Evolutionary conservation across 2,113 vertebrate genomes (phyloP).

Genomic region (Otus sunia): DNA sequence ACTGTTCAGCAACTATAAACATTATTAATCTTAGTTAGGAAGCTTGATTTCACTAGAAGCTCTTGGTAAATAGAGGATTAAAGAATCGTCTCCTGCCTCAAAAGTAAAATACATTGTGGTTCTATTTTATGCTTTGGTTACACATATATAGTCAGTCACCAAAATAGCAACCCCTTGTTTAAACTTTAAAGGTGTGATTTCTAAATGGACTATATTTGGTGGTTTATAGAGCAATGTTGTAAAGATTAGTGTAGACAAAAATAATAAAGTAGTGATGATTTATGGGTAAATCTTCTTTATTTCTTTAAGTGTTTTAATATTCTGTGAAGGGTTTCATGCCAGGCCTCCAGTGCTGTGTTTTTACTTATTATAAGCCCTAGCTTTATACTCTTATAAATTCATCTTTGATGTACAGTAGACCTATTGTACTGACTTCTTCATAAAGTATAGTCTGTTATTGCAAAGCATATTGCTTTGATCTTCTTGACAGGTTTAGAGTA

Average conservation of each 20-base stretch:
- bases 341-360: slow-evolving; percentile 20
- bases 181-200: slow-evolving; percentile 2
- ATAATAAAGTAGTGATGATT: background rate
- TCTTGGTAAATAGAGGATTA: background rate
- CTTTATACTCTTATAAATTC: slow-evolving; percentile 20
- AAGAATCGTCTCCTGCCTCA: background rate
- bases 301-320: background rate
- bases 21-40: background rate
- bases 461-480: slow-evolving; percentile 61
- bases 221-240: background rate
- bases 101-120: background rate
- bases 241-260: background rate
- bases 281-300: background rate
- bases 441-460: slow-evolving; percentile 26
- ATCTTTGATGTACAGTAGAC: slow-evolving; percentile 61
- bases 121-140: background rate
- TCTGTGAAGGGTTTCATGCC: background rate
- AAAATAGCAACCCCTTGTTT: background rate
- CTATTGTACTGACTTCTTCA: slow-evolving; percentile 37
- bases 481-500: slow-evolving; percentile 45
- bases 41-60: background rate
- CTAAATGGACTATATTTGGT: background rate
- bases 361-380: slow-evolving; percentile 30
- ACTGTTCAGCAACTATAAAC: background rate
- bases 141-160: background rate